A percentile compares a stretch with the other conserved stretches of the same genome.
These are phyloP conservation scores for Pachyramphus minor DNA, from an alignment of 2,113 vertebrate species.

Conservation along the genomic window DNA sequence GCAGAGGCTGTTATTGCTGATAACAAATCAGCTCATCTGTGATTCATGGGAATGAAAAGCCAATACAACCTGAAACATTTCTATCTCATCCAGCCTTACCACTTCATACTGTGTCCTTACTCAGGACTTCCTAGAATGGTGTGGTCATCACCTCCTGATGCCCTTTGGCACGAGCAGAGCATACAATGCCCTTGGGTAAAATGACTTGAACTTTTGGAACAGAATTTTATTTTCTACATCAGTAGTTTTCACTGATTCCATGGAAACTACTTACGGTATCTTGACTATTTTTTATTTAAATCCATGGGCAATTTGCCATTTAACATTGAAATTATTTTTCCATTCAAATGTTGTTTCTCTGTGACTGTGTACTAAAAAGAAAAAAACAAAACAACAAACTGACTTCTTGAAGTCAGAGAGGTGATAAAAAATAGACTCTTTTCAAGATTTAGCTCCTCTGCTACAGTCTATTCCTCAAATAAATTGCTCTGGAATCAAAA, in stretches of 20 bases:
- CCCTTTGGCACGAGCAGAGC: not conserved
- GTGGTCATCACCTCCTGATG: not conserved
- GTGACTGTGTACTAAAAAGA: not conserved
- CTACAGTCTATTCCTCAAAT: not conserved
- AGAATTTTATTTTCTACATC: not conserved
- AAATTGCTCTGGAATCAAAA: not conserved
- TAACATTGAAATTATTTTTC: not conserved
- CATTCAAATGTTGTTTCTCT: not conserved
- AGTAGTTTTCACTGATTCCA: not conserved
- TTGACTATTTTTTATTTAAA: not conserved
- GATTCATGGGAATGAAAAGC: not conserved
- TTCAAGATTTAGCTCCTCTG: not conserved
- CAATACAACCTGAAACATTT: not conserved
- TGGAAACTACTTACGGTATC: conserved; percentile 2
- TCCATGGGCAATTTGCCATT: not conserved
- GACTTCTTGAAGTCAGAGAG: not conserved
- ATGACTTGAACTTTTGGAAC: not conserved
- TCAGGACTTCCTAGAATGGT: not conserved
- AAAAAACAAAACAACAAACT: not conserved
- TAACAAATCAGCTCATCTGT: conserved; percentile 10
- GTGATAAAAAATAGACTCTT: not conserved
- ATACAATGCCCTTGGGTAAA: not conserved
- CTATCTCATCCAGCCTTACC: not conserved
- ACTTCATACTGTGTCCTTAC: not conserved
- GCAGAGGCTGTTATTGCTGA: conserved; percentile 17